Evolutionary conservation across 1,140 invertebrate genomes (phyloP).

Genomic region (Eciton burchellii): DNA sequence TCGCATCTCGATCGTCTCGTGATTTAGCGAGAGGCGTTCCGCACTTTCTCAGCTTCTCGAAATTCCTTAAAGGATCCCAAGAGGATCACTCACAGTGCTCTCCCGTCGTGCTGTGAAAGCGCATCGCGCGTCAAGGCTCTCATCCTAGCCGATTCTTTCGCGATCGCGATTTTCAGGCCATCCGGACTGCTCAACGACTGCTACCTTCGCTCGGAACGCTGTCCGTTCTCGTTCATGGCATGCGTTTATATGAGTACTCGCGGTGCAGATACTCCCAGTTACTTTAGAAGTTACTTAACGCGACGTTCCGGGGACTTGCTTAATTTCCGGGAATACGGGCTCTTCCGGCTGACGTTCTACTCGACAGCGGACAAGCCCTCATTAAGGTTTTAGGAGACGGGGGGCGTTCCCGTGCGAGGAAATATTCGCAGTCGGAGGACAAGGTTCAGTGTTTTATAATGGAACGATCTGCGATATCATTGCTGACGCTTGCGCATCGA

Average conservation of each 20-base stretch:
- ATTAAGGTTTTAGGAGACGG: constrained; percentile 71
- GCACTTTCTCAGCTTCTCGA: too few relatives aligned
- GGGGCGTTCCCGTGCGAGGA: constrained; percentile 46
- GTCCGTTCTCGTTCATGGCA: constrained; percentile 53
- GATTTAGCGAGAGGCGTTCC: too few relatives aligned
- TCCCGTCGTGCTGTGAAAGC: background rate
- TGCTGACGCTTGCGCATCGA: background rate
- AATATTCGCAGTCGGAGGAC: constrained; percentile 9
- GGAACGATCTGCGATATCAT: constrained; percentile 6
- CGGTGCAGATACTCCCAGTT: constrained; percentile 20
- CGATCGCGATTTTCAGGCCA: constrained; percentile 44
- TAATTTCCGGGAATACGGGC: constrained; percentile 73
- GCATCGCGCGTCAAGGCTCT: constrained; percentile 29
- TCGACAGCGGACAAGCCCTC: constrained; percentile 74
- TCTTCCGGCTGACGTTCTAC: constrained; percentile 74
- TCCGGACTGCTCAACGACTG: too few relatives aligned
- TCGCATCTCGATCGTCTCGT: too few relatives aligned
- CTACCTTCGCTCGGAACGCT: constrained; percentile 37
- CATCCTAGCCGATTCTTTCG: background rate
- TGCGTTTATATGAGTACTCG: constrained; percentile 41
- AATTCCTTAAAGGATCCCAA: too few relatives aligned
- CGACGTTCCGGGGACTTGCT: constrained; percentile 72
- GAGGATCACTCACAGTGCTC: too few relatives aligned
- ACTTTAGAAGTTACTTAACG: constrained; percentile 69
- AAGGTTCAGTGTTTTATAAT: constrained; percentile 42